These are phyloP conservation scores for Ceyx cyanopectus DNA, from an alignment of 2,113 vertebrate genomes.

Conservation along the genomic window DNA sequence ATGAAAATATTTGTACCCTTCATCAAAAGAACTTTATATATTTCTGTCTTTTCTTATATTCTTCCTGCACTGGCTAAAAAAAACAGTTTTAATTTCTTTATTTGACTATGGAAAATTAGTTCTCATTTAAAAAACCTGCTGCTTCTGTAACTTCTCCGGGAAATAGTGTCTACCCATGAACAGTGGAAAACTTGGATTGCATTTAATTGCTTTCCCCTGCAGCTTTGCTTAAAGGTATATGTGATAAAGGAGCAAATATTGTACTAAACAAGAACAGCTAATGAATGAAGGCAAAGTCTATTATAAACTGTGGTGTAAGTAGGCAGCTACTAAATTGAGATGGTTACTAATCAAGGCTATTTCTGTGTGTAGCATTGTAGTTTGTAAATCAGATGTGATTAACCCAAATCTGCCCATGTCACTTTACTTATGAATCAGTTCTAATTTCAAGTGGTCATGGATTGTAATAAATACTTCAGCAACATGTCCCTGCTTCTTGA, in stretches of 20 bases:
- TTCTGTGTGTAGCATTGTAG: background rate
- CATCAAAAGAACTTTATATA: background rate
- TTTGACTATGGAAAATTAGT: background rate
- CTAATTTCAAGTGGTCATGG: background rate
- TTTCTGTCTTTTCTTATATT: background rate
- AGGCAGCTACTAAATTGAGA: constrained; percentile 5
- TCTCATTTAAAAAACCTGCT: background rate
- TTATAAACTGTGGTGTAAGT: background rate
- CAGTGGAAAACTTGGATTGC: background rate
- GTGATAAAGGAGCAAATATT: constrained; percentile 10
- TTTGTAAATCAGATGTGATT: constrained; percentile 23
- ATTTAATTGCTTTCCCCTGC: constrained; percentile 9
- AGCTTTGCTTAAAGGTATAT: constrained; percentile 32
- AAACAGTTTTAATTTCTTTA: background rate
- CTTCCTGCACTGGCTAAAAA: background rate
- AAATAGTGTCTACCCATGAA: background rate
- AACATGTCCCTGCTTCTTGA: background rate
- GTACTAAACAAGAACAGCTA: constrained; percentile 11
- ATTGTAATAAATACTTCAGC: constrained; percentile 14
- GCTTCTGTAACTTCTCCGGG: background rate
- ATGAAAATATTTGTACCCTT: background rate
- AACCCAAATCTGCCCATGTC: background rate
- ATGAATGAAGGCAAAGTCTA: constrained; percentile 1
- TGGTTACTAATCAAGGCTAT: background rate
- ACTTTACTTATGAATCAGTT: constrained; percentile 19